phyloP scores from a whole-genome alignment of 2,113 vertebrate genomes.

The Leucoraja erinaceus region DNA sequence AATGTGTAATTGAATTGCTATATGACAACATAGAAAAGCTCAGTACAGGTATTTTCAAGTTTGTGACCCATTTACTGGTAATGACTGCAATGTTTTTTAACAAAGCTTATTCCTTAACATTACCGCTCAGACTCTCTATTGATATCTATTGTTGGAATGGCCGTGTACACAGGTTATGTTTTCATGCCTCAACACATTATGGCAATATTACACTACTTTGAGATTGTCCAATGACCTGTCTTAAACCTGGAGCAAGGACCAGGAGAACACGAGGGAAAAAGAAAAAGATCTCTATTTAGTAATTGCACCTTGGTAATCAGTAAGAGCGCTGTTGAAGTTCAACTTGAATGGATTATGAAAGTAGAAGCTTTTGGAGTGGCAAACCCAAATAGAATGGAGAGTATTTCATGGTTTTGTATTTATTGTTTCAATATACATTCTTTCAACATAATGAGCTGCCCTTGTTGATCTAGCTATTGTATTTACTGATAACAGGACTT shows the following conservation, averaged over 20 bases:
- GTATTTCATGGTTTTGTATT: constrained; percentile 49
- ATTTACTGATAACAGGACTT: constrained; percentile 70
- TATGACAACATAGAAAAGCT: no score
- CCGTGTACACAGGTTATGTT: constrained; percentile 88
- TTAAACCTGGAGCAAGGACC: constrained; percentile 4
- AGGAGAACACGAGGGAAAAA: neutral
- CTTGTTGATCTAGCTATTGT: constrained; percentile 65
- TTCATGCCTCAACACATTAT: constrained; percentile 99
- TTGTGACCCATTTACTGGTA: neutral
- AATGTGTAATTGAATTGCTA: no score
- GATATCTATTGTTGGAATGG: constrained; percentile 85
- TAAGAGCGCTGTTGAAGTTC: constrained; percentile 14
- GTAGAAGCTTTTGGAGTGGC: neutral
- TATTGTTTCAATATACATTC: constrained; percentile 46
- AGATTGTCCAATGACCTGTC: constrained; percentile 75
- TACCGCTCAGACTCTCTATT: constrained; percentile 77
- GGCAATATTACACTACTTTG: constrained; percentile 96
- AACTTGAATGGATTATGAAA: neutral
- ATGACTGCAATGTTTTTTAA: neutral
- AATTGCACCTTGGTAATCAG: neutral
- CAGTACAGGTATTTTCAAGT: no score
- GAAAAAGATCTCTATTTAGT: neutral
- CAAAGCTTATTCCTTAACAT: constrained; percentile 56
- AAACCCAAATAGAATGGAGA: constrained; percentile 9
- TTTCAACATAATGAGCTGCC: constrained; percentile 59